A percentile compares a stretch with the other conserved stretches of the same genome.
Evolutionary conservation across 2,113 vertebrate genomes (phyloP).

Genomic region (Laticauda colubrina): DNA sequence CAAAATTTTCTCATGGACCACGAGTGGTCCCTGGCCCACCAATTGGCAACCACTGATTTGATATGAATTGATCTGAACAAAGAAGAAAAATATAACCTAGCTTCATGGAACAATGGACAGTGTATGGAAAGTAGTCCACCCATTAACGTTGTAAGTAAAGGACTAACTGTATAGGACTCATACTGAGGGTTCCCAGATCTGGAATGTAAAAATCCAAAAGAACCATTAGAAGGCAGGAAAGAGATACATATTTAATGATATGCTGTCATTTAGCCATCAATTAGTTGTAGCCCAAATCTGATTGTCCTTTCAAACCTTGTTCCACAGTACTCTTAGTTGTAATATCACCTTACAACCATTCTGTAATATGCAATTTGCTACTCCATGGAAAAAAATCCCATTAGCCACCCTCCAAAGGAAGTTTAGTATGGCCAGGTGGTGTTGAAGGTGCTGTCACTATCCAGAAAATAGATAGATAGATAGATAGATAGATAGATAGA

Average conservation of each 20-base stretch:
- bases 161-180: background rate
- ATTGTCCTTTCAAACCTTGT: background rate
- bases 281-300: background rate
- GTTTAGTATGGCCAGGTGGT: background rate
- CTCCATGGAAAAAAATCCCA: conserved; percentile 3
- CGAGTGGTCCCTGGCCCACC: too few species aligned
- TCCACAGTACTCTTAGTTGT: background rate
- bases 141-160: background rate
- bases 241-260: background rate
- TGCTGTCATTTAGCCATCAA: background rate
- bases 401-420: conserved; percentile 3
- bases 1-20: too few species aligned
- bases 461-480: too few species aligned
- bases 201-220: background rate
- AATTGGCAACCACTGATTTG: too few species aligned
- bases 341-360: conserved; percentile 1
- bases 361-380: background rate
- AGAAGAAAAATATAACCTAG: background rate
- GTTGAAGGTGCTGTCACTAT: background rate
- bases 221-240: background rate
- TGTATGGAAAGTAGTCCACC: background rate
- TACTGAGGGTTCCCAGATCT: background rate
- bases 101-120: background rate
- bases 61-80: background rate
- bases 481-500: too few species aligned